Evolutionary conservation across 2,113 vertebrate genomes (phyloP), one percentile per base, ranked within the genome.

Genomic region (Cynopterus brachyotis): DNA sequence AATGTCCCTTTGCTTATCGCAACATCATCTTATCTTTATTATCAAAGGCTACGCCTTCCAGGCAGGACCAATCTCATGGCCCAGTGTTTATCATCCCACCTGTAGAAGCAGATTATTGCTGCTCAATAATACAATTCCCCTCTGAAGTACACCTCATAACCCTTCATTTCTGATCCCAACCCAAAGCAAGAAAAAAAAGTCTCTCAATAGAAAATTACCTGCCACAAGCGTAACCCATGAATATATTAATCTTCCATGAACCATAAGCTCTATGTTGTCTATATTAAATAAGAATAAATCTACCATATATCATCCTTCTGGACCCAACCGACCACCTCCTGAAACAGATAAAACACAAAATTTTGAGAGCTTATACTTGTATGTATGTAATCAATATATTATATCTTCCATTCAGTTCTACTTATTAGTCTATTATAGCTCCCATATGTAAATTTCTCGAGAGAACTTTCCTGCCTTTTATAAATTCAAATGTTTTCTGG

Each of bases 1-100:
- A 98, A 95, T 98, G 97, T 45, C 96, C 96, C 89, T 97, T 82
- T 66, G 86, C 98, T 99, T 99, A 99, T 99, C 99, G 87, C 96
- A 53, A 72, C 98, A 99, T 98, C 99, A 98, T 98, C 97, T 99
- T 99, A 98, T 99, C 98, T 98, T 98, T 98, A 99, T 98, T 98
- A 99, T 99, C 98, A 99, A 98, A 98, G 98, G 78, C 96, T 98
- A 98, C 96, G 91, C 98, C 98, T 97, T 82, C 97, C 57, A 93
- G 95, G 59, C 93, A 96, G 97, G 97, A 98, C 94, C 96, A 97
- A 80, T 97, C 97, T 97, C 97, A 92, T 90, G 96, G 97, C 96
- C 94, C 82, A 94, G 90, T 98, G 97, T 98, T 98, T 98, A 97
- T 85, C 97, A 97, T 97, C 89, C 98, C 98, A 99, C 98, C 98